Base-by-base conservation (phyloP, 2,888 invertebrate genomes). In the Notodonta dromedarius region DNA sequence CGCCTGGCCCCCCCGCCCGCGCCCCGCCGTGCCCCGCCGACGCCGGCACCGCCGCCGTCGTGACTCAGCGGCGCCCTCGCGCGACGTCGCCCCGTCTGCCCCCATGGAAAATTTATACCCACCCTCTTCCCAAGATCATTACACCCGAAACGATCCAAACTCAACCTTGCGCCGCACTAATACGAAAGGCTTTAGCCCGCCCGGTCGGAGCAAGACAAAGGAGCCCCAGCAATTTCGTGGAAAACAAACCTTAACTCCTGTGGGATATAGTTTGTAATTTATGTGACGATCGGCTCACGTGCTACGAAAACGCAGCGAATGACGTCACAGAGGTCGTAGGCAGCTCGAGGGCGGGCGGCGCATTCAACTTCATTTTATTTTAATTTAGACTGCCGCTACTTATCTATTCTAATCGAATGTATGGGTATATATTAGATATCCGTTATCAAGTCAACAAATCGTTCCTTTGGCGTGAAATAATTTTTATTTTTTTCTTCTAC, bases 81-180 rank as follows among this genome's bases (percentile, higher is more conserved):
- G 87, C 93, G 91, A 91, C 91, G 92, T 92, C 93, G 91, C 92
- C 90, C 90, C 92, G 92, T 92, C 93, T 93, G 85, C 93, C 93
- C 88, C 93, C 92, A 91, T 92, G 83, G 86, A 93, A 93, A 93
- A 93, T 93, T 93, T 93, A 93, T 93, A 93, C 91, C 93, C 90
- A 90, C 93, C 92, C 92, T 88, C 88, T 84, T 78, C 78, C 86
- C 85, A 90, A 91, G 91, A 91, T 91, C 87, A 90, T 92, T 89
- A 88, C 82, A 73, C 73, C 66, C 67, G 76, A 59, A 55, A 66
- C 73, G 66, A 42, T 61, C 76, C 60, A 83, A 88, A 88, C 70
- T 81, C 78, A 78, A 85, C 88, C 85, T 79, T 88, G 80, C 65
- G 24, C 57, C 74, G 57, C 63, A 65, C 69, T 67, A 73, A 81